A percentile compares a stretch with the other conserved stretches of the same genome.
Conservation (phyloP, 1,140 invertebrate species). For the Rhagoletis zephyria region DNA sequence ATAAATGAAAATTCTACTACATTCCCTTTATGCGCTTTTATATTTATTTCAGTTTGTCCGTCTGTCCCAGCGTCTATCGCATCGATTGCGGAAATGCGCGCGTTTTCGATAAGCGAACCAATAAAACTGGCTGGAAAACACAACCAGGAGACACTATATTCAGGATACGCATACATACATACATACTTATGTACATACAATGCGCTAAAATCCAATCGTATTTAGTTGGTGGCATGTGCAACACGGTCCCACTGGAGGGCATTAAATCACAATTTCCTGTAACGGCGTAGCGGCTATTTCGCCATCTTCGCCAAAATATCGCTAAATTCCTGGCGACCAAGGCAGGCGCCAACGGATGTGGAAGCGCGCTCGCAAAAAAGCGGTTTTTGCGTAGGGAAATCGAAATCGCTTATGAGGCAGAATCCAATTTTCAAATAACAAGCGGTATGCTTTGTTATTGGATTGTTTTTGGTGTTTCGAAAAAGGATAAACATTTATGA, state of each 20-base stretch:
- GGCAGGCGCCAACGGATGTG: constrained; percentile 14
- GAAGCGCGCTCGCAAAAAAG: neutral
- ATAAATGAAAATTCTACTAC: constrained; percentile 40
- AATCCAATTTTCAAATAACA: constrained; percentile 53
- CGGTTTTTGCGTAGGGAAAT: neutral
- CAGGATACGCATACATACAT: neutral
- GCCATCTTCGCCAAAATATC: constrained; percentile 43
- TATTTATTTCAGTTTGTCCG: neutral
- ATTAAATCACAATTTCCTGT: constrained; percentile 54
- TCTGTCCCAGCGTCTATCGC: neutral
- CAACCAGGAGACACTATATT: neutral
- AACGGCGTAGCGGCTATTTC: neutral
- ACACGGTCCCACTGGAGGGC: constrained; percentile 40
- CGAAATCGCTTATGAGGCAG: constrained; percentile 29
- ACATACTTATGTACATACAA: neutral
- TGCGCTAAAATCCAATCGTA: constrained; percentile 1
- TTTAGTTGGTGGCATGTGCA: constrained; percentile 21
- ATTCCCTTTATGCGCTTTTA: neutral
- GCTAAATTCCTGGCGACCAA: neutral
- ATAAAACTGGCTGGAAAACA: constrained; percentile 24
- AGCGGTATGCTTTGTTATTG: constrained; percentile 32
- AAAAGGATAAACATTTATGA: neutral
- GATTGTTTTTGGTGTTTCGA: constrained; percentile 32
- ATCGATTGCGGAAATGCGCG: constrained; percentile 19
- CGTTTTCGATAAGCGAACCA: neutral